phyloP scores from a whole-genome alignment of 2,113 vertebrate genomes.

The Romanogobio albipinnatus region DNA sequence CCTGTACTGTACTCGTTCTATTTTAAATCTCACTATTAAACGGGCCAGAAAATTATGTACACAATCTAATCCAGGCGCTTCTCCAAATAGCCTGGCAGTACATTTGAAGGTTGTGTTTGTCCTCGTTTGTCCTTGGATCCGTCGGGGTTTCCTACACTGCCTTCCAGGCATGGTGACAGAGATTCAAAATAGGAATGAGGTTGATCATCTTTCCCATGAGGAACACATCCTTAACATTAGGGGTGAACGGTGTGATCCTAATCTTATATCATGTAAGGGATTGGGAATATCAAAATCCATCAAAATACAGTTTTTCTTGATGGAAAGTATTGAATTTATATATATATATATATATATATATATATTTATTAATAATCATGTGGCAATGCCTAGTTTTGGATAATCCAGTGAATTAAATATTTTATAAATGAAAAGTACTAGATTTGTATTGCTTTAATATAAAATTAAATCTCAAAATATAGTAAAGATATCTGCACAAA shows the following conservation, averaged over 20 bases:
- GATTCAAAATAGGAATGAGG: slow-evolving; percentile 2
- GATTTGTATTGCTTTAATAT: background rate
- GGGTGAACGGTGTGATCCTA: no score
- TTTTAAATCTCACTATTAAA: background rate
- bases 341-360: background rate
- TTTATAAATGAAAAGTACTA: background rate
- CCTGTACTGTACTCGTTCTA: background rate
- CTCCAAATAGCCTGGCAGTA: slow-evolving; percentile 22
- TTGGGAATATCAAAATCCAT: background rate
- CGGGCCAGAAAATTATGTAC: background rate
- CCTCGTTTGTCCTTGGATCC: background rate
- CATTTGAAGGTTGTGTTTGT: slow-evolving; percentile 10
- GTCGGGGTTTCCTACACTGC: slow-evolving; percentile 5
- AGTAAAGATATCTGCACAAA: background rate
- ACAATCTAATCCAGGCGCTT: background rate
- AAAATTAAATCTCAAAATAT: background rate
- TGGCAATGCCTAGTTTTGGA: background rate
- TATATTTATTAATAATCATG: background rate
- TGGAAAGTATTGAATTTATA: background rate
- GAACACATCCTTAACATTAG: background rate
- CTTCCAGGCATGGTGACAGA: background rate
- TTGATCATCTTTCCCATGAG: background rate
- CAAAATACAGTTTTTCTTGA: background rate
- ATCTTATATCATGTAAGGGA: background rate
- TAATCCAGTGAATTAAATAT: background rate